Evolutionary conservation across 2,797 vertebrate genomes (phyloP).

Genomic region (Phalloptychus januarius): DNA sequence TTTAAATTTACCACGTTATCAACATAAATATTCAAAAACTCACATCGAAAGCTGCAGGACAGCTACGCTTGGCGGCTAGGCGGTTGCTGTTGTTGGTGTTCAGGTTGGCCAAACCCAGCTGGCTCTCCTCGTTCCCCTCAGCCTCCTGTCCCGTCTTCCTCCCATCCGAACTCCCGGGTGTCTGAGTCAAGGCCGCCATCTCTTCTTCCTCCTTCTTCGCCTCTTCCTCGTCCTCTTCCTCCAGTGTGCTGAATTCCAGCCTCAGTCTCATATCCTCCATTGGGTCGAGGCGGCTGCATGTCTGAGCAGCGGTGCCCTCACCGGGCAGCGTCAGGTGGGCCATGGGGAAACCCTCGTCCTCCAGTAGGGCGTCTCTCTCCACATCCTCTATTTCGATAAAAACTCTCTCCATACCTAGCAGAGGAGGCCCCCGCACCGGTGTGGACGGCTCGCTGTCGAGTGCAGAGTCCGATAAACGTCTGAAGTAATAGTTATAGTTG

Average conservation of each 20-base stretch:
- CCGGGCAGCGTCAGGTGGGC: constrained; percentile 54
- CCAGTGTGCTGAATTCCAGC: constrained; percentile 83
- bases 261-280: constrained; percentile 85
- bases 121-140: constrained; percentile 70
- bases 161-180: constrained; percentile 60
- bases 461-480: constrained; percentile 87
- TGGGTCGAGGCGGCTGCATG: constrained; percentile 79
- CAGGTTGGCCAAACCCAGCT: constrained; percentile 77
- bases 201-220: constrained; percentile 77
- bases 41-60: constrained; percentile 86
- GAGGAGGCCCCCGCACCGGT: constrained; percentile 80
- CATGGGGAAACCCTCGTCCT: constrained; percentile 79
- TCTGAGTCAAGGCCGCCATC: constrained; percentile 80
- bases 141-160: constrained; percentile 57
- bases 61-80: constrained; percentile 80
- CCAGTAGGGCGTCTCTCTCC: constrained; percentile 84
- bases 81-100: constrained; percentile 93
- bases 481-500: constrained; percentile 90
- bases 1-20: background rate
- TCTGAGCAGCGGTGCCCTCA: constrained; percentile 80
- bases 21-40: constrained; percentile 52
- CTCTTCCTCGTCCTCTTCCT: constrained; percentile 78
- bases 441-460: constrained; percentile 86
- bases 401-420: constrained; percentile 74
- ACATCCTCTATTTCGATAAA: constrained; percentile 87